Percentiles rank a stretch among this genome's conserved stretches.
phyloP scores from a whole-genome alignment of 2,888 invertebrate genomes.

The Hofmannophila pseudospretella region DNA sequence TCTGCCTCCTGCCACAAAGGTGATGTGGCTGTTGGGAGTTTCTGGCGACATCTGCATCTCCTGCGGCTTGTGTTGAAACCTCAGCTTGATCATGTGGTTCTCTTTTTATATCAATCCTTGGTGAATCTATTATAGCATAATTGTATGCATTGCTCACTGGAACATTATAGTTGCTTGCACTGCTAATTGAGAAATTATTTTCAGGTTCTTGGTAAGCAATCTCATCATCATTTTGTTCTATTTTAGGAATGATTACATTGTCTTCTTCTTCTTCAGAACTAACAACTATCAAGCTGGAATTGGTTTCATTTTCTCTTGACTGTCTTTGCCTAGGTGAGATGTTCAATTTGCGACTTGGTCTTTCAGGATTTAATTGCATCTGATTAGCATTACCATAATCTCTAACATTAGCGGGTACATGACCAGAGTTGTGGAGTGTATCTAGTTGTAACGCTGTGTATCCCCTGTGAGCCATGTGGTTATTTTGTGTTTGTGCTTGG shows the following conservation, averaged over 20 bases:
- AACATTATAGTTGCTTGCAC: constrained; percentile 10
- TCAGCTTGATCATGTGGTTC: constrained; percentile 40
- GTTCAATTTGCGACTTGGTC: constrained; percentile 64
- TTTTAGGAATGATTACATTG: constrained; percentile 42
- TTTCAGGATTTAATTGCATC: constrained; percentile 39
- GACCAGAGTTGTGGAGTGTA: constrained; percentile 24
- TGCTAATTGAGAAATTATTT: constrained; percentile 15
- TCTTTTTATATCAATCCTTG: constrained; percentile 42
- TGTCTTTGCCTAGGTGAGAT: constrained; percentile 63
- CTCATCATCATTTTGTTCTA: constrained; percentile 34
- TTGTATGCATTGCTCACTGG: background rate
- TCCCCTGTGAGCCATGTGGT: constrained; percentile 19
- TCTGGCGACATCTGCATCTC: constrained; percentile 18
- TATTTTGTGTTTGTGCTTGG: constrained; percentile 27
- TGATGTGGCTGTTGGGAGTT: constrained; percentile 14
- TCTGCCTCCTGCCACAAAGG: constrained; percentile 17
- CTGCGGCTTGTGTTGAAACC: constrained; percentile 24
- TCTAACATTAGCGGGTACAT: constrained; percentile 15
- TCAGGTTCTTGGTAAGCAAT: background rate
- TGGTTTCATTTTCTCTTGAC: constrained; percentile 52
- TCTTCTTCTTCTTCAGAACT: constrained; percentile 75
- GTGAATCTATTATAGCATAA: constrained; percentile 1
- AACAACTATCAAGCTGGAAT: constrained; percentile 60
- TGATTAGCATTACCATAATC: constrained; percentile 19
- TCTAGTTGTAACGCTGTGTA: constrained; percentile 31